A percentile compares a stretch with the other conserved stretches of the same genome.
Evolutionary conservation across 1,140 invertebrate genomes (phyloP).

Genomic region (Chironomus tepperi): DNA sequence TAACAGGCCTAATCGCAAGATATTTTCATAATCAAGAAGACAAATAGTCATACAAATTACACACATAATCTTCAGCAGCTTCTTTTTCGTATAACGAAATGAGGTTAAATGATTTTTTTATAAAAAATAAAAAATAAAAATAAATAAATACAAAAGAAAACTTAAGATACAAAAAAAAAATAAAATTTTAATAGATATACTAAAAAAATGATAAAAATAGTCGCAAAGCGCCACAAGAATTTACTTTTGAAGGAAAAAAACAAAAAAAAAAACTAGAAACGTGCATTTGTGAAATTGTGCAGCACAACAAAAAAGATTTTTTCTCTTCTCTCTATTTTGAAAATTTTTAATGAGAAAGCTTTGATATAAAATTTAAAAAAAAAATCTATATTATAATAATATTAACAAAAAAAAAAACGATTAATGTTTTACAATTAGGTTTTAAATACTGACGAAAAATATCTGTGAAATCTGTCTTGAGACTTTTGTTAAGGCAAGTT

Average conservation of each 20-base stretch:
- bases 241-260: neutral
- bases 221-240: slow-evolving; percentile 5
- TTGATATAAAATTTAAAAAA: neutral
- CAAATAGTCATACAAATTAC: too few species aligned
- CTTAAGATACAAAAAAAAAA: neutral
- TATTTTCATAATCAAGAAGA: too few species aligned
- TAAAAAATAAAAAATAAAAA: neutral
- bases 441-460: neutral
- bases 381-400: too few species aligned
- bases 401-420: too few species aligned
- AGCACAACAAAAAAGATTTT: neutral
- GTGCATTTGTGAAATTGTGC: neutral
- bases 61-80: too few species aligned
- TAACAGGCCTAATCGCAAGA: too few species aligned
- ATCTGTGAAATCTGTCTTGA: neutral
- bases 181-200: neutral
- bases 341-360: neutral
- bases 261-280: neutral
- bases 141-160: neutral
- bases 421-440: too few species aligned
- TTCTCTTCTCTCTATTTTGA: neutral
- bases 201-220: neutral
- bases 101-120: too few species aligned
- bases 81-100: too few species aligned
- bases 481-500: neutral